Percentiles rank a stretch among this genome's conserved stretches.
phyloP scores from a whole-genome alignment of 2,113 vertebrate species.

The Ceratotherium simum region DNA sequence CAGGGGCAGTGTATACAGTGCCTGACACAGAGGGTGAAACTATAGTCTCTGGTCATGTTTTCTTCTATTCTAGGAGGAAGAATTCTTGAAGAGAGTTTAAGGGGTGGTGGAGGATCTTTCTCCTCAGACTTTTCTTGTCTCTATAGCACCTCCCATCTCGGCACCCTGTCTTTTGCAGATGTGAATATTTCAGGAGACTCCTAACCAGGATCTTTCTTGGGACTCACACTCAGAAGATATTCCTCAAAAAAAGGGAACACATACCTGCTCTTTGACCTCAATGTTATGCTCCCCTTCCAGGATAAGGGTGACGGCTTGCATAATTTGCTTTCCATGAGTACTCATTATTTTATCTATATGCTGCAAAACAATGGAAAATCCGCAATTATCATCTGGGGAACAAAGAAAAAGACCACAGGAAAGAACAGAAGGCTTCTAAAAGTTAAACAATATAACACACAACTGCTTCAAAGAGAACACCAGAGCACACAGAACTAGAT shows the following conservation, averaged over 20 bases:
- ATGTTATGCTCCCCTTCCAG: constrained; percentile 97
- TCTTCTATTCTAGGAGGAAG: neutral
- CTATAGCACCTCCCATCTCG: neutral
- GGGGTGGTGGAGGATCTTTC: neutral
- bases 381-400: constrained; percentile 69
- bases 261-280: constrained; percentile 99
- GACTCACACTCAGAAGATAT: constrained; percentile 32
- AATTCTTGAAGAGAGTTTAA: neutral
- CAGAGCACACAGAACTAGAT: neutral
- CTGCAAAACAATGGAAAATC: constrained; percentile 88
- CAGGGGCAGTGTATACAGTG: neutral
- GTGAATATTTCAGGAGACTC: neutral
- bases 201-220: neutral
- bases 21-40: neutral
- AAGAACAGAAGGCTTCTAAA: constrained; percentile 60
- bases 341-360: constrained; percentile 99
- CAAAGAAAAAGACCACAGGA: constrained; percentile 4
- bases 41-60: neutral
- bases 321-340: constrained; percentile 98
- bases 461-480: neutral
- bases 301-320: constrained; percentile 99
- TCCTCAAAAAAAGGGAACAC: constrained; percentile 21
- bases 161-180: neutral
- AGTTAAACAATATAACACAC: neutral
- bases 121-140: neutral